Percentiles rank a stretch among this genome's conserved stretches.
phyloP scores from a whole-genome alignment of 2,113 vertebrate species.

The Phasianus colchicus region DNA sequence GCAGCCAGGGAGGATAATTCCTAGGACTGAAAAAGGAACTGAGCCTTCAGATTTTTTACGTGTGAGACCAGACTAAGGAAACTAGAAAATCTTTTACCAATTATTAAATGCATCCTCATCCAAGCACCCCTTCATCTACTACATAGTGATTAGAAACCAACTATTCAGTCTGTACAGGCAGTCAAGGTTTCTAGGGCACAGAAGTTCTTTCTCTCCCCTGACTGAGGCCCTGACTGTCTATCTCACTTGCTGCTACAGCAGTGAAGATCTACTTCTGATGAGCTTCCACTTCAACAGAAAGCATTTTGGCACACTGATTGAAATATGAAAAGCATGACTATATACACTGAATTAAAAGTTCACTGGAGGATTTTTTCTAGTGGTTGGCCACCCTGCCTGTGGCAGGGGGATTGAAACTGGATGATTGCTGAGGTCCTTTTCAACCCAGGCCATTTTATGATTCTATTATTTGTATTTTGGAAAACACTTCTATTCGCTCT shows the following conservation, averaged over 20 bases:
- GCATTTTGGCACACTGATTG: not conserved
- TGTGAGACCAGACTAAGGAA: not conserved
- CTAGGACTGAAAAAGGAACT: not conserved
- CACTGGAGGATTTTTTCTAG: not conserved
- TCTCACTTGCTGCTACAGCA: not conserved
- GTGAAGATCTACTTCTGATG: not conserved
- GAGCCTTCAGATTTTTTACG: not conserved
- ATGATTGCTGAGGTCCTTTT: no score
- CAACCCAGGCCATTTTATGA: no score
- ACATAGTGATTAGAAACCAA: not conserved
- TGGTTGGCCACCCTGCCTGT: no score
- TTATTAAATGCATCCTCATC: not conserved
- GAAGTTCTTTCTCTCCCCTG: not conserved
- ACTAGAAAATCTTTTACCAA: not conserved
- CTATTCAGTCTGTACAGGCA: not conserved
- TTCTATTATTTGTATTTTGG: not conserved
- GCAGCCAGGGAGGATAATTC: not conserved
- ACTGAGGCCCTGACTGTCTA: accelerated
- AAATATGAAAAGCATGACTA: not conserved
- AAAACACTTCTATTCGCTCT: not conserved
- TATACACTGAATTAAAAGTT: not conserved
- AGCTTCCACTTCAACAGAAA: not conserved
- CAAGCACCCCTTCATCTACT: not conserved
- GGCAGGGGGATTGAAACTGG: no score
- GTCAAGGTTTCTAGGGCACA: not conserved